Conservation (phyloP, 35 echinoderm and acorn worm species). For the Acanthaster planci region DNA sequence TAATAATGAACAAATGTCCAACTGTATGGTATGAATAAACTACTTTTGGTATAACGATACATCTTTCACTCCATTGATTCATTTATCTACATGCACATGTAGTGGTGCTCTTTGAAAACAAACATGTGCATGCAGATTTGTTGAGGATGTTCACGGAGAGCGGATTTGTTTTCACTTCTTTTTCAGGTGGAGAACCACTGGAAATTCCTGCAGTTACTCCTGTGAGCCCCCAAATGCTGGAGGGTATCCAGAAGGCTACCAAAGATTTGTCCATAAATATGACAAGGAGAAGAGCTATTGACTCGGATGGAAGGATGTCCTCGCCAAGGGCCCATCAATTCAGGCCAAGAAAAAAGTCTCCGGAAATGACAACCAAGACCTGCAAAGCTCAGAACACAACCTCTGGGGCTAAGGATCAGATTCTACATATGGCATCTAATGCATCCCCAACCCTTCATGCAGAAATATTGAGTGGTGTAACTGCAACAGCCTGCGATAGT, state of each 20-base stretch:
- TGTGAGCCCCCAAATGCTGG: not conserved
- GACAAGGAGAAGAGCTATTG: not conserved
- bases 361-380: not conserved
- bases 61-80: too few relatives aligned
- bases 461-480: too few relatives aligned
- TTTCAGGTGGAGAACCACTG: conserved; percentile 1
- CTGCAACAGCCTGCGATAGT: too few relatives aligned
- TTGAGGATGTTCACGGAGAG: too few relatives aligned
- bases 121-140: too few relatives aligned
- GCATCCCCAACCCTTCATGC: too few relatives aligned
- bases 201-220: conserved; percentile 3
- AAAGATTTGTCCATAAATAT: not conserved
- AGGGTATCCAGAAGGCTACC: not conserved
- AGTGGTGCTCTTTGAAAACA: too few relatives aligned
- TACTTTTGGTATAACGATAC: too few relatives aligned
- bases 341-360: not conserved
- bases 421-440: not conserved
- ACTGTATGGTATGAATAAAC: too few relatives aligned
- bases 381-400: not conserved
- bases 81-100: too few relatives aligned
- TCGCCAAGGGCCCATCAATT: not conserved
- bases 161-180: not conserved
- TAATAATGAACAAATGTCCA: too few relatives aligned
- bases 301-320: not conserved
- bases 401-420: not conserved